Base-by-base conservation (phyloP, 2,888 invertebrate genomes). In the Synanthedon formicaeformis region DNA sequence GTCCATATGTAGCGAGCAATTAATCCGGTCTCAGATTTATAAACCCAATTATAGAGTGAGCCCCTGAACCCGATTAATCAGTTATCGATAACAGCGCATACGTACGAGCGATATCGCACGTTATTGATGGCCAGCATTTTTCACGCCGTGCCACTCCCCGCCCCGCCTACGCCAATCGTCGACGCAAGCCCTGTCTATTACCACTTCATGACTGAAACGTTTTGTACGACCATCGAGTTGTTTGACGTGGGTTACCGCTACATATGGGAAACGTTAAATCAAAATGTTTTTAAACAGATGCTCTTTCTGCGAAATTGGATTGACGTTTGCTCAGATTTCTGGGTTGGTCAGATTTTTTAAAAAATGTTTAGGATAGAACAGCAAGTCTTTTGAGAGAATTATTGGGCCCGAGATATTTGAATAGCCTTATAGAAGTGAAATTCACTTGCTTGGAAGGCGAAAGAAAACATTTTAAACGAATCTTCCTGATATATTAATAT, bases 41-140 rank as follows among this genome's bases (percentile, higher is more conserved):
- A n/a, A 12, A 16, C 10, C 50, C 51, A 51, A 50, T 14, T 50
- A 41, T 48, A 45, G 41, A 51, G 27, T n/a, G 49, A 52, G 34
- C 34, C 34, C 34, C 52, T 52, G n/a, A 48, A 50, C 34, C 48
- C 59, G 60, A 70, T 72, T 65, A 66, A 74, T 74, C 69, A 69
- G 59, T 63, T 59, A 70, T 72, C 69, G 64, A 69, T 68, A 68
- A 58, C 59, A 52, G 13, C 55, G 56, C 55, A 58, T 51, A 57
- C 57, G 64, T 61, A 34, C 57, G 59, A 59, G 60, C 66, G 65
- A 70, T 73, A 77, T 64, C 69, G 51, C 52, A 61, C 56, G 67
- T 76, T 78, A 83, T 78, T 75, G 73, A 82, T 83, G 73, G 69
- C 59, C 52, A 61, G 60, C 67, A 75, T 83, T 81, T 79, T 78